Conservation (phyloP, 2,113 vertebrate species). For the Tricholaema leucomelas region DNA sequence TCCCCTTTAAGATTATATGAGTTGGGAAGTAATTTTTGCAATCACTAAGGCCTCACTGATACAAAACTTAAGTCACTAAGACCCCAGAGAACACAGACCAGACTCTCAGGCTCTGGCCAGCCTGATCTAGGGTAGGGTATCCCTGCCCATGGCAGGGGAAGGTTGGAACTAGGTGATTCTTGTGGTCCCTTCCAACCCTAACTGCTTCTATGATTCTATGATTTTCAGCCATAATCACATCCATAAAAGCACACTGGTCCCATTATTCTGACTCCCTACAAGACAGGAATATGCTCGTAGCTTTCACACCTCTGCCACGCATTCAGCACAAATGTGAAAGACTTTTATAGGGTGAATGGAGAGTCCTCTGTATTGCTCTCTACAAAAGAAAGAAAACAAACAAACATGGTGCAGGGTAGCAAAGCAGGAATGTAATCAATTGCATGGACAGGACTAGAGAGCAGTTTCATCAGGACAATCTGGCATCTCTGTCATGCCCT, state of each 20-base stretch:
- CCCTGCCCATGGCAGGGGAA: too few species aligned
- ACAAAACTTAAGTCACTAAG: neutral
- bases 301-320: neutral
- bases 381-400: neutral
- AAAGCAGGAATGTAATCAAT: neutral
- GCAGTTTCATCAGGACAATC: accelerated
- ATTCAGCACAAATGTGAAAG: neutral
- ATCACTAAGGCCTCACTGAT: neutral
- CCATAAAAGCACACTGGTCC: neutral
- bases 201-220: too few species aligned
- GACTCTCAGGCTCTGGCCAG: too few species aligned
- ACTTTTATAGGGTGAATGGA: neutral
- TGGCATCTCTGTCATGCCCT: neutral
- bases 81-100: neutral
- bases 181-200: too few species aligned
- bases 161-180: too few species aligned
- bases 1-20: neutral
- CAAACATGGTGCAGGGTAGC: neutral
- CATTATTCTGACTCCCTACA: neutral
- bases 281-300: neutral
- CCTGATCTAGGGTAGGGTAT: too few species aligned
- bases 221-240: neutral
- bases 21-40: neutral
- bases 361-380: neutral
- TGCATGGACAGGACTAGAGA: neutral